phyloP scores from a whole-genome alignment of 2,113 vertebrate genomes.

The Peromyscus californicus region DNA sequence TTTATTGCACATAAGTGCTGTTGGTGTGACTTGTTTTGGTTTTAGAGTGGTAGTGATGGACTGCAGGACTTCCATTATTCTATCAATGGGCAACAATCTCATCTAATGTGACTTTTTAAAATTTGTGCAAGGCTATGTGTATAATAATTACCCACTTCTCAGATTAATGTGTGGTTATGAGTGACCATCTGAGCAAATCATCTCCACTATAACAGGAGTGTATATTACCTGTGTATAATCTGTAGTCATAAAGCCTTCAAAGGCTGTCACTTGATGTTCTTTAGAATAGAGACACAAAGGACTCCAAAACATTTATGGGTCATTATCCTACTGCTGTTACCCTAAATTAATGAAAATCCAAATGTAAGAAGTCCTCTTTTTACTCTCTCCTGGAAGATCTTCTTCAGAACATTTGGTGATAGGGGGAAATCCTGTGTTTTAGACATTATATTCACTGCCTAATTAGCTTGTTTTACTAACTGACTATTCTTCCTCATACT shows the following conservation, averaged over 20 bases:
- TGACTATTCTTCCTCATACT: not conserved
- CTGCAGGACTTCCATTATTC: not conserved
- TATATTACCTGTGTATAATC: not conserved
- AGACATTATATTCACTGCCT: not conserved
- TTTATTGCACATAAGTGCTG: not conserved
- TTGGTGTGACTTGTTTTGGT: not conserved
- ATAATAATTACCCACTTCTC: not conserved
- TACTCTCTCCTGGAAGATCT: not conserved
- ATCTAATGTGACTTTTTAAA: not conserved
- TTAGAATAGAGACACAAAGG: not conserved
- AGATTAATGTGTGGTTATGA: not conserved
- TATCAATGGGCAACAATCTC: not conserved
- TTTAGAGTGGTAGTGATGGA: not conserved
- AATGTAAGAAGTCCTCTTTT: not conserved
- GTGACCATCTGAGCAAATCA: not conserved
- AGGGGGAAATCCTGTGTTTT: not conserved
- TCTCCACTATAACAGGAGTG: not conserved
- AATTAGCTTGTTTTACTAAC: not conserved
- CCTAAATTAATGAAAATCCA: not conserved
- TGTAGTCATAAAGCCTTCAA: not conserved
- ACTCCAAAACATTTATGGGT: no score
- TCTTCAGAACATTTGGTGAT: not conserved
- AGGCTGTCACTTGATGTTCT: not conserved
- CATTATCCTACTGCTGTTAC: not conserved
- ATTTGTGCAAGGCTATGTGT: not conserved